These are phyloP conservation scores for Cotesia chilonis DNA, from an alignment of 1,140 invertebrate genomes.

Conservation along the genomic window DNA sequence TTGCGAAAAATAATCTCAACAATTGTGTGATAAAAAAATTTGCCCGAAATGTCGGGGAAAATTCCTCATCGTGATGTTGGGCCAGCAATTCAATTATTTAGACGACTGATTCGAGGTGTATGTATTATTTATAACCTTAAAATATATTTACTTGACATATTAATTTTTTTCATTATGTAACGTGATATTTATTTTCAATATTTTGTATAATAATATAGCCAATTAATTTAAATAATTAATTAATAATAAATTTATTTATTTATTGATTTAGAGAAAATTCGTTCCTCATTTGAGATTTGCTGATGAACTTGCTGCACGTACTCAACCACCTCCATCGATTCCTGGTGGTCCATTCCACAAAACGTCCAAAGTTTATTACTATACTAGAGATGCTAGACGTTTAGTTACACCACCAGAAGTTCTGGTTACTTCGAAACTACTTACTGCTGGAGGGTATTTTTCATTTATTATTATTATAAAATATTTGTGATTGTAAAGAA, in stretches of 20 bases:
- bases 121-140: constrained; percentile 18
- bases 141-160: not conserved
- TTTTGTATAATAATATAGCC: constrained; percentile 6
- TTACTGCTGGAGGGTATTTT: constrained; percentile 32
- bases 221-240: not conserved
- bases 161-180: constrained; percentile 13
- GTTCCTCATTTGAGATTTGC: constrained; percentile 68
- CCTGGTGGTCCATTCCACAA: constrained; percentile 79
- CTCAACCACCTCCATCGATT: constrained; percentile 78
- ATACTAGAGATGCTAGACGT: constrained; percentile 76
- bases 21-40: not conserved
- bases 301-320: constrained; percentile 71
- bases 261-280: constrained; percentile 23
- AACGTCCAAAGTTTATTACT: constrained; percentile 83
- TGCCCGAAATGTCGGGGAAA: constrained; percentile 28
- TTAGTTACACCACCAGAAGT: constrained; percentile 75
- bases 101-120: constrained; percentile 23
- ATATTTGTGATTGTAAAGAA: not conserved
- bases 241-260: not conserved
- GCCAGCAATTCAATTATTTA: constrained; percentile 12
- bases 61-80: constrained; percentile 34
- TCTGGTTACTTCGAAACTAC: constrained; percentile 52
- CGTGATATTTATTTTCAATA: not conserved
- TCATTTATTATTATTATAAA: not conserved
- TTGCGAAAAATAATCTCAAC: not conserved